phyloP scores from a whole-genome alignment of 2,888 invertebrate species.

The Pammene fasciana region DNA sequence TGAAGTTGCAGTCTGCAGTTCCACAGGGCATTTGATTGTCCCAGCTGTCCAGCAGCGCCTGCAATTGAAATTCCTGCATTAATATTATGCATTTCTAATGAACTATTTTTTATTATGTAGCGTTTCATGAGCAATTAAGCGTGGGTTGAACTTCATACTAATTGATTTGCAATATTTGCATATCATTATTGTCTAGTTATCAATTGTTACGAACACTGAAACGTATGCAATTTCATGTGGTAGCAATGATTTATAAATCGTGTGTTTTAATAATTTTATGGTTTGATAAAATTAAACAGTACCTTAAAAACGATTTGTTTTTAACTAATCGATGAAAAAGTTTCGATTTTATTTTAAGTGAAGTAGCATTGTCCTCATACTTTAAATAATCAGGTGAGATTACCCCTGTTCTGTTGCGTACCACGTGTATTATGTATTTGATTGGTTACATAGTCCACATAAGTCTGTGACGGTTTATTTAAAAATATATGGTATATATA shows the following conservation, averaged over 20 bases:
- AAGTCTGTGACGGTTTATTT: too few species aligned
- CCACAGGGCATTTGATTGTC: constrained; percentile 14
- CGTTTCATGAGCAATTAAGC: constrained; percentile 19
- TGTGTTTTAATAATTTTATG: not conserved
- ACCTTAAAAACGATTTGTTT: too few species aligned
- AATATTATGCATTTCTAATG: constrained; percentile 32
- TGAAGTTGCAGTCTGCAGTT: not conserved
- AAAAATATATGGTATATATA: too few species aligned
- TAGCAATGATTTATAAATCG: not conserved
- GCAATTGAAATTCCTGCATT: constrained; percentile 20
- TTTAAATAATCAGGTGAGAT: too few species aligned
- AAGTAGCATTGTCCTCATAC: too few species aligned
- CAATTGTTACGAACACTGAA: not conserved
- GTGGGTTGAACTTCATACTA: not conserved
- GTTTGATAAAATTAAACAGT: not conserved
- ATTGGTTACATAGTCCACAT: too few species aligned
- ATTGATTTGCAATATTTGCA: constrained; percentile 11
- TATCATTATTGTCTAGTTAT: not conserved
- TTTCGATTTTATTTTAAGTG: too few species aligned
- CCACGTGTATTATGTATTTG: too few species aligned
- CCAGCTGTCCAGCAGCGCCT: constrained; percentile 15
- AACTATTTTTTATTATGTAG: constrained; percentile 1
- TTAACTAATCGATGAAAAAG: too few species aligned
- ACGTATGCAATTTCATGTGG: not conserved
- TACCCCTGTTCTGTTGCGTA: too few species aligned